Evolutionary conservation across 92 coral and sea anemone genomes (phyloP), one percentile per base, ranked within the genome.

Genomic region (Palythoa grandiflora): DNA sequence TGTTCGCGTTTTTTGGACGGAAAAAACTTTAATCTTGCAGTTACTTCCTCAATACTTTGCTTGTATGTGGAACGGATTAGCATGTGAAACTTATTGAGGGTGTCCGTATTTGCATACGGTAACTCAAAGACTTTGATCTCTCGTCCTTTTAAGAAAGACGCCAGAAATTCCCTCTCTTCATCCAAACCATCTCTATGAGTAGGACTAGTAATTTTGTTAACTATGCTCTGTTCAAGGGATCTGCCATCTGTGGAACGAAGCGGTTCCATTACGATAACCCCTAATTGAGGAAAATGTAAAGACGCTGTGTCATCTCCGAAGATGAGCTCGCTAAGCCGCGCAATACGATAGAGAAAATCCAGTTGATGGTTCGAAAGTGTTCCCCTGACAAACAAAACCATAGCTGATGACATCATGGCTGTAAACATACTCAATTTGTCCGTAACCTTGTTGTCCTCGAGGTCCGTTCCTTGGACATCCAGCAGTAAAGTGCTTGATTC

Each of bases 391-490:
- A 94, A 91, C 19, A 94, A 19, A 11, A 39, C 83, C 72, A 92
- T 72, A 5, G 88, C 87, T 0, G 96, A 91, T 12, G 96, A 94
- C 87, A 94, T 83, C 79, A 92, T 66, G 35, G 93, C 93, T 2
- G 96, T 88, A 73, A 91, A 94, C 85, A 93, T 93, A 44, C 92
- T 84, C 3, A 93, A 79, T 16, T 91, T 85, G 1, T 51, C 91
- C 11, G 91, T 87, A 2, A 83, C 68, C 1, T 16, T 84, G 39
- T 93, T 91, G 36, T 91, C 92, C 0, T 87, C 91, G 2, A 93
- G 89, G 83, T 91, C 90, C 48, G 87, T 77, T 5, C 93, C 94
- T 68, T 93, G 92, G 79, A 93, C 96, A 21, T 93, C 92, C 53
- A 93, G 17, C 12, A 93, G 71, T 21, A 93, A 5, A 20, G 75